Conservation (phyloP, 2,797 vertebrate genomes). For the Siniperca obscura region DNA sequence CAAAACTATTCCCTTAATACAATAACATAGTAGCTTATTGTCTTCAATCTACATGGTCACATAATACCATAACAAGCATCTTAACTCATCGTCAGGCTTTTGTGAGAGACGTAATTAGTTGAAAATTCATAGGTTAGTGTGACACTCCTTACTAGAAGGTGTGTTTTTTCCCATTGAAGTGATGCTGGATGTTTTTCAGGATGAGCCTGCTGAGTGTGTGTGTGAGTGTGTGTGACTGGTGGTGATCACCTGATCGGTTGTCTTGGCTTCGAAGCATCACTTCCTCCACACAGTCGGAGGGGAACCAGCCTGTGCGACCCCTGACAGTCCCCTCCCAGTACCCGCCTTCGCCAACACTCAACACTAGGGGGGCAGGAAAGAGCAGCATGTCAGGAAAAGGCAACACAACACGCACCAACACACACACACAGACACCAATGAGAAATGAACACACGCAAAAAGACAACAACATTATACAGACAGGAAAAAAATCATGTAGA, state of each 20-base stretch:
- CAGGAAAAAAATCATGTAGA: slow-evolving; percentile 48
- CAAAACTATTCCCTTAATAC: not conserved
- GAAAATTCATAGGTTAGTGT: not conserved
- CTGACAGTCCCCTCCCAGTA: slow-evolving; percentile 96
- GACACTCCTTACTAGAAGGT: not conserved
- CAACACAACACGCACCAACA: not conserved
- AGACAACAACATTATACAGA: slow-evolving; percentile 41
- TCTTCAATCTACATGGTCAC: not conserved
- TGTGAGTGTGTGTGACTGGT: not conserved
- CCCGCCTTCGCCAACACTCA: slow-evolving; percentile 93
- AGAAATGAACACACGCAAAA: slow-evolving; percentile 53
- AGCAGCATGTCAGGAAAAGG: slow-evolving; percentile 40
- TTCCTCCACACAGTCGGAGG: slow-evolving; percentile 94
- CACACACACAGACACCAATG: slow-evolving; percentile 26
- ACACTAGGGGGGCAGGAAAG: slow-evolving; percentile 80
- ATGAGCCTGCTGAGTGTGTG: slow-evolving; percentile 2
- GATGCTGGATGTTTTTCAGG: slow-evolving; percentile 2
- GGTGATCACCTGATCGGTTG: slow-evolving; percentile 81
- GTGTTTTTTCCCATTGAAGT: not conserved
- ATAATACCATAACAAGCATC: not conserved
- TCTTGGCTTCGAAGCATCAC: slow-evolving; percentile 91
- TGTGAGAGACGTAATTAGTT: not conserved
- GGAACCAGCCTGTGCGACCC: slow-evolving; percentile 94
- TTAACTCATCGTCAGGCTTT: not conserved
- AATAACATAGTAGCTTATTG: not conserved